These are phyloP conservation scores for Yasuhikotakia modesta DNA, from an alignment of 2,797 vertebrate genomes.

Conservation along the genomic window DNA sequence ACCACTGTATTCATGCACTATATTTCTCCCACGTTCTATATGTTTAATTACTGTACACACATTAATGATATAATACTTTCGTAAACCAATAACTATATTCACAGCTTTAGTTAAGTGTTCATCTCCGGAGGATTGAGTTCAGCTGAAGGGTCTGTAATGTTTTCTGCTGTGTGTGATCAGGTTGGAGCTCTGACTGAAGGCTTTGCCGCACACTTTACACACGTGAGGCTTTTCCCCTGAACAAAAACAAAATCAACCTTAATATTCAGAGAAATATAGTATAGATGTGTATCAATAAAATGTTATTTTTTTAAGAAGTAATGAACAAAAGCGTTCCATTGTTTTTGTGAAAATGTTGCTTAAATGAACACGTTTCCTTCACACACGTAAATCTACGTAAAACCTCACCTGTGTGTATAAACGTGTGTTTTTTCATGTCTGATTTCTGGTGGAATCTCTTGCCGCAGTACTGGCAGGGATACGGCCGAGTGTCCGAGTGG, in stretches of 20 bases:
- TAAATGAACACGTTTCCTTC: background rate
- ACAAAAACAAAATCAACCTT: constrained; percentile 5
- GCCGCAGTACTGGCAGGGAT: constrained; percentile 75
- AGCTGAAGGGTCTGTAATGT: constrained; percentile 74
- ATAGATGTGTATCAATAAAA: no score
- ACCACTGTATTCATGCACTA: background rate
- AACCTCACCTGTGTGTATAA: constrained; percentile 69
- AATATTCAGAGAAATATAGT: background rate
- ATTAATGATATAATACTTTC: constrained; percentile 21
- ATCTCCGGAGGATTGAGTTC: constrained; percentile 45
- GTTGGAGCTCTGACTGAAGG: constrained; percentile 86
- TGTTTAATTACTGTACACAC: background rate
- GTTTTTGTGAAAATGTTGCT: background rate
- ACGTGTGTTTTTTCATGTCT: constrained; percentile 86
- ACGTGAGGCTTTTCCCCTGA: constrained; percentile 83
- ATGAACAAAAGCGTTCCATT: no score
- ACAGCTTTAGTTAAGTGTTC: background rate
- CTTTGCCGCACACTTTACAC: constrained; percentile 80
- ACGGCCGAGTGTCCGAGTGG: constrained; percentile 74
- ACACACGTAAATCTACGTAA: no score
- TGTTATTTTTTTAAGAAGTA: no score
- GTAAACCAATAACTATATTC: constrained; percentile 29
- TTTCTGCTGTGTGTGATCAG: constrained; percentile 85
- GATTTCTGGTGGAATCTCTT: constrained; percentile 82
- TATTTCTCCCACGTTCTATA: background rate